Evolutionary conservation across 2,797 vertebrate species (phyloP).

Genomic region (Acanthurus tractus): DNA sequence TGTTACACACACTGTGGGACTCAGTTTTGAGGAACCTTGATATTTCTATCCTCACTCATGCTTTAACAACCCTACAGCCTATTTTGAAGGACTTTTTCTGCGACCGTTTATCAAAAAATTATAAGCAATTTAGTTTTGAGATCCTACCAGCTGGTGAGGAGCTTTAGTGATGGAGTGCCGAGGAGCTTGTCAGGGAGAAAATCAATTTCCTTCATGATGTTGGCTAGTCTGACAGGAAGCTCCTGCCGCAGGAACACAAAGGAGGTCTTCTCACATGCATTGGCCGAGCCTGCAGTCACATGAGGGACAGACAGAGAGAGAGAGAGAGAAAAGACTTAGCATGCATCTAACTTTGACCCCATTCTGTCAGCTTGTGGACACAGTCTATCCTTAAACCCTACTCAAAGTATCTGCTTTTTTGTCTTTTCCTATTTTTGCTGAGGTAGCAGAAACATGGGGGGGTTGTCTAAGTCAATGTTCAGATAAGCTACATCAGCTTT

Average conservation of each 20-base stretch:
- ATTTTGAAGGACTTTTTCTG: not conserved
- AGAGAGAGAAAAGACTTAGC: slow-evolving; percentile 9
- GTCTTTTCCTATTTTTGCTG: not conserved
- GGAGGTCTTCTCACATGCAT: slow-evolving; percentile 98
- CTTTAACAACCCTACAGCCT: not conserved
- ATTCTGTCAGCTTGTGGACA: not conserved
- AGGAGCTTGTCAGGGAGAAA: slow-evolving; percentile 94
- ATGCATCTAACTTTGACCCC: slow-evolving; percentile 30
- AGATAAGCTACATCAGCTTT: not conserved
- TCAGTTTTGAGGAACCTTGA: not conserved
- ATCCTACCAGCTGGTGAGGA: slow-evolving; percentile 92
- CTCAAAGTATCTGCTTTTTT: not conserved
- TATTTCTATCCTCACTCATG: not conserved
- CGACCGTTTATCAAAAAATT: not conserved
- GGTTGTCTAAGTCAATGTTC: not conserved
- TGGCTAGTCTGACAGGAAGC: slow-evolving; percentile 95
- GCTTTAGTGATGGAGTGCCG: slow-evolving; percentile 91
- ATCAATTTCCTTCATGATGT: slow-evolving; percentile 97
- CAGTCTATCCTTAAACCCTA: not conserved
- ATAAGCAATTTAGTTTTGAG: not conserved
- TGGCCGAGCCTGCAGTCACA: slow-evolving; percentile 89
- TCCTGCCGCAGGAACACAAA: slow-evolving; percentile 96
- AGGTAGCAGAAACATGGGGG: slow-evolving; percentile 1
- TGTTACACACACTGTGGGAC: not conserved
- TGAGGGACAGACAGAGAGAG: slow-evolving; percentile 18